Evolutionary conservation across 2,888 invertebrate genomes (phyloP), one percentile per base, ranked within the genome.

Genomic region (Stenchaetothrips biformis): DNA sequence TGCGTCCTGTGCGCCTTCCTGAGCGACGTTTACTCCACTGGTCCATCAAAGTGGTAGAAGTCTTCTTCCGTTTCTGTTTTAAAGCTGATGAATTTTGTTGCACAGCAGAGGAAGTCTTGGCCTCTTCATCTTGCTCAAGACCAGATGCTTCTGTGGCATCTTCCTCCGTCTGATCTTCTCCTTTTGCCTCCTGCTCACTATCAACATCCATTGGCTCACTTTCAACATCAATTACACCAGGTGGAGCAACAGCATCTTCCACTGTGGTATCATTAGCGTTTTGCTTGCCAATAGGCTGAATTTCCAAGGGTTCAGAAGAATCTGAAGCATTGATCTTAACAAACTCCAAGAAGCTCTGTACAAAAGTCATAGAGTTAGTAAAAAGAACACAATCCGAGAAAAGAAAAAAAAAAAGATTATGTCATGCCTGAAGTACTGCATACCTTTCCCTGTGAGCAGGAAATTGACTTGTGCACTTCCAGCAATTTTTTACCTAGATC

Each of bases 61-160:
- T 74, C 8, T 25, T 21, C 25, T 74, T 74, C 67, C 67, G 21
- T 74, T 74, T 74, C 67, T 25, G 7, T 53, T 53, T 53, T 11
- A 53, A 53, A 53, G 16, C 53, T 18, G 53, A 4, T 53, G 53
- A 53, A 11, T 25, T 74, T 21, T 25, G 67, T 25, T 2, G 67
- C 18, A 59, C 59, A 6, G 18, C 0, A 59, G 18, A 6, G 0
- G 13, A 13, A 6, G 59, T 59, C 16, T 13, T 59, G 6, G 59
- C 59, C 18, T 59, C 59, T 18, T 59, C 67, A 11, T 74, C 67
- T 25, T 74, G 21, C 25, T 74, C 67, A 25, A 74, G 67, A 21
- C 67, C 67, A 6, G 67, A 74, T 25, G 67, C 67, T 74, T 74
- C 67, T 9, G 67, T 74, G 2, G 67, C 67, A 74, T 74, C 67